Evolutionary conservation across 1,140 invertebrate genomes (phyloP).

Genomic region (Zaprionus camerounensis): DNA sequence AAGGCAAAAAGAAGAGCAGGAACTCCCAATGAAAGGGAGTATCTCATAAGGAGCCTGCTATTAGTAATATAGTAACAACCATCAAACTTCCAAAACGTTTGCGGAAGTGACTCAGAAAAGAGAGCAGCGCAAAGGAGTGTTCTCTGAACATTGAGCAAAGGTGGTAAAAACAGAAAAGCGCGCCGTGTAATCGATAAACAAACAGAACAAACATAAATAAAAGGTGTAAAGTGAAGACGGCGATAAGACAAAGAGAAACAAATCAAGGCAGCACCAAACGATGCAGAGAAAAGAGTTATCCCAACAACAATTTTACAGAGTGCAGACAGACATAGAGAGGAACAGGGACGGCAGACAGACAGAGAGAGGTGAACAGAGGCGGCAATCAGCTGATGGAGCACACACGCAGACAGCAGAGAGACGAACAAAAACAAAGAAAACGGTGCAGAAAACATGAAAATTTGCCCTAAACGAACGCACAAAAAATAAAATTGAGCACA

Average conservation of each 20-base stretch:
- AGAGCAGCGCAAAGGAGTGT: background rate
- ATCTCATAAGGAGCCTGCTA: no score
- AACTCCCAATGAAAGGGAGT: no score
- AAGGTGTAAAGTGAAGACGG: background rate
- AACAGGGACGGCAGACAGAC: background rate
- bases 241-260: background rate
- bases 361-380: background rate
- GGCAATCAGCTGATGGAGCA: background rate
- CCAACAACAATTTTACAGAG: background rate
- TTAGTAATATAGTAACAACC: no score
- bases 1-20: background rate
- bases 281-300: background rate
- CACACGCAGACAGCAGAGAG: background rate
- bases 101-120: conserved; percentile 6
- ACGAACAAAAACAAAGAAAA: conserved; percentile 23
- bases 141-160: background rate
- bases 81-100: background rate
- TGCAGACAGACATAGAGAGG: background rate
- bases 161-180: background rate
- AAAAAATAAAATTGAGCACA: conserved; percentile 46
- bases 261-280: background rate
- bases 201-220: conserved; percentile 2
- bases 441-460: conserved; percentile 10
- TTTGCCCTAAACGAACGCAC: background rate
- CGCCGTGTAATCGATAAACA: conserved; percentile 2